Percentiles rank a stretch among this genome's conserved stretches.
These are phyloP conservation scores for Sinodicranocentrus sp. DNA, from an alignment of 2,888 invertebrate genomes.

Conservation along the genomic window DNA sequence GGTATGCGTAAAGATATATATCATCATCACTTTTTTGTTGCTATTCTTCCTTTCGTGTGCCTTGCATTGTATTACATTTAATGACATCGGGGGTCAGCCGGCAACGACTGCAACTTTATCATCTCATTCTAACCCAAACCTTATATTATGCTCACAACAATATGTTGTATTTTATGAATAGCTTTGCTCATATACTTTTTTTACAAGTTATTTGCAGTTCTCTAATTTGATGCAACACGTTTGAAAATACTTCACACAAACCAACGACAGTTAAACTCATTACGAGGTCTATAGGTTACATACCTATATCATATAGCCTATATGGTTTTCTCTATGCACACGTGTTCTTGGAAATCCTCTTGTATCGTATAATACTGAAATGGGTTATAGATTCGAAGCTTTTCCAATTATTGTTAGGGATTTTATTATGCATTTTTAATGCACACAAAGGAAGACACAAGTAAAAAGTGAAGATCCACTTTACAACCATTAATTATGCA, in stretches of 20 bases:
- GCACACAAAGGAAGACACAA: conserved; percentile 14
- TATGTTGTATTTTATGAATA: not conserved
- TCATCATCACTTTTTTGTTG: not conserved
- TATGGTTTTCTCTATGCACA: not conserved
- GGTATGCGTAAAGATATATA: not conserved
- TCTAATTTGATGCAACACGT: conserved; percentile 1
- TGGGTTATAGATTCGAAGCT: not conserved
- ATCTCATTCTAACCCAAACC: not conserved
- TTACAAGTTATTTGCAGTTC: conserved; percentile 11
- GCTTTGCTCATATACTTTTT: not conserved
- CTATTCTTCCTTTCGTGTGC: too few relatives aligned
- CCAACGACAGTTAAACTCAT: not conserved
- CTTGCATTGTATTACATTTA: conserved; percentile 36
- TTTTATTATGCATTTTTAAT: conserved; percentile 29
- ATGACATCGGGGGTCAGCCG: conserved; percentile 51
- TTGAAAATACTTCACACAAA: not conserved
- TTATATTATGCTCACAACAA: not conserved
- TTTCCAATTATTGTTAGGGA: conserved; percentile 23
- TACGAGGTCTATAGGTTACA: not conserved
- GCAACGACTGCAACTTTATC: conserved; percentile 19
- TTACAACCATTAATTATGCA: conserved; percentile 26
- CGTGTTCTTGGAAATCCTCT: too few relatives aligned
- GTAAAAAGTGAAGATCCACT: conserved; percentile 41
- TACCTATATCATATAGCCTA: not conserved
- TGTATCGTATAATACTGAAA: too few relatives aligned